Evolutionary conservation across 2,888 invertebrate genomes (phyloP), one percentile per base, ranked within the genome.

Genomic region (Phyto melanocephala): DNA sequence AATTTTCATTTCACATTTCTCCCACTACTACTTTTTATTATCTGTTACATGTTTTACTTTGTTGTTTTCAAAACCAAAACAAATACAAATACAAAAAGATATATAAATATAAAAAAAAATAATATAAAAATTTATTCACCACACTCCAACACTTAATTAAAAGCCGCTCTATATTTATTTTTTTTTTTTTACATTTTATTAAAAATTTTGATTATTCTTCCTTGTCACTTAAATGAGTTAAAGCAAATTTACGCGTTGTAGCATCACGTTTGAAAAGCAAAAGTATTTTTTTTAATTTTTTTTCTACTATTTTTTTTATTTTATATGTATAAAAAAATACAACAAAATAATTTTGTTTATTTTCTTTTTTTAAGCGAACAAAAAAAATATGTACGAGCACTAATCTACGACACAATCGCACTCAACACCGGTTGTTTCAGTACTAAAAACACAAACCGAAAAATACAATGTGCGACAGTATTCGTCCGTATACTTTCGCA

Each of bases 401-500:
- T 70, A 75, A 17, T 11, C 75, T 79, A 77, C 28, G 28, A 28
- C 60, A 79, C 58, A 40, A 63, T 79, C 79, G 70, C 52, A 28
- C 82, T 37, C 79, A 82, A 82, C 82, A 79, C 82, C 82, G 82
- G 82, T 65, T 82, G 70, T 75, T 75, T 82, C 79, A 70, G 65
- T 79, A 79, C 82, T 82, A 75, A 74, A 80, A 42, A 68, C 42
- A 68, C 50, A 62, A 56, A 45, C 35, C 42, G 60, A 75, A 52
- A 56, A 71, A 50, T 67, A 60, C 45, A 52, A 65, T 67, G 35
- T 74, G 68, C 78, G 63, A 70, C 56, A 56, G 56, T 58, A 67
- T 37, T 33, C 62, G 47, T 72, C 28, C 47, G 42, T 71, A 63
- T 6, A 28, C 28, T 50, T 58, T 62, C 50, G 75, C 65, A 75